Evolutionary conservation across 2,888 invertebrate genomes (phyloP).

Genomic region (Dynastes tityus): DNA sequence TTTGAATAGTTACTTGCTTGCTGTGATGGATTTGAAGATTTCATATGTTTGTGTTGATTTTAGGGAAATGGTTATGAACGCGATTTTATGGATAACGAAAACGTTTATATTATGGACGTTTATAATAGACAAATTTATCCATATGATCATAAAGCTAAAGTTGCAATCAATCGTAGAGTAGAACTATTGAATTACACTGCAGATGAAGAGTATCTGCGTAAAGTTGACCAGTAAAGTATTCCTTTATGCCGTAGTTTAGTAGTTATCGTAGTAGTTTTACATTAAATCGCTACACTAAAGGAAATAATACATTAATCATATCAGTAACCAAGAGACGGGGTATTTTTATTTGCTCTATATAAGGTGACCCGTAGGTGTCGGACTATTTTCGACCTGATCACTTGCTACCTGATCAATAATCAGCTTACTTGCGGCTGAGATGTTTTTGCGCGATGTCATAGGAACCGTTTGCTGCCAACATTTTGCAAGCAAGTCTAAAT

Average conservation of each 20-base stretch:
- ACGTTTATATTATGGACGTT: constrained; percentile 91
- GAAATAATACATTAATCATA: too few species aligned
- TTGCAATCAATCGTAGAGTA: constrained; percentile 80
- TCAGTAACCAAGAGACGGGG: too few species aligned
- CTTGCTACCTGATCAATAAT: too few species aligned
- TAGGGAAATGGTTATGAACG: constrained; percentile 91
- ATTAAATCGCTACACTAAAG: too few species aligned
- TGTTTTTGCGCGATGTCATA: too few species aligned
- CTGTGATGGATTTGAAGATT: not conserved
- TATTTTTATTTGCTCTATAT: too few species aligned
- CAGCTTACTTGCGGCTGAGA: too few species aligned
- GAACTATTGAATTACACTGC: constrained; percentile 77
- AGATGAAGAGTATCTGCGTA: constrained; percentile 80
- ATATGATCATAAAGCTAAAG: constrained; percentile 81
- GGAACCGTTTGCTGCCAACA: too few species aligned
- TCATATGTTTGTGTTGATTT: constrained; percentile 38
- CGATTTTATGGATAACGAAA: constrained; percentile 81
- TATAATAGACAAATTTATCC: constrained; percentile 90
- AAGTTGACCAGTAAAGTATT: constrained; percentile 76
- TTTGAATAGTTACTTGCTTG: not conserved
- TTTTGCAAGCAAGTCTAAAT: too few species aligned
- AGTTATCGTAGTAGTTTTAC: not conserved
- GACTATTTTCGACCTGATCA: too few species aligned
- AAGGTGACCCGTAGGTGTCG: too few species aligned
- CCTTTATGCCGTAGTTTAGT: constrained; percentile 18